These are phyloP conservation scores for Acheta domesticus DNA, from an alignment of 2,888 invertebrate genomes.

Conservation along the genomic window DNA sequence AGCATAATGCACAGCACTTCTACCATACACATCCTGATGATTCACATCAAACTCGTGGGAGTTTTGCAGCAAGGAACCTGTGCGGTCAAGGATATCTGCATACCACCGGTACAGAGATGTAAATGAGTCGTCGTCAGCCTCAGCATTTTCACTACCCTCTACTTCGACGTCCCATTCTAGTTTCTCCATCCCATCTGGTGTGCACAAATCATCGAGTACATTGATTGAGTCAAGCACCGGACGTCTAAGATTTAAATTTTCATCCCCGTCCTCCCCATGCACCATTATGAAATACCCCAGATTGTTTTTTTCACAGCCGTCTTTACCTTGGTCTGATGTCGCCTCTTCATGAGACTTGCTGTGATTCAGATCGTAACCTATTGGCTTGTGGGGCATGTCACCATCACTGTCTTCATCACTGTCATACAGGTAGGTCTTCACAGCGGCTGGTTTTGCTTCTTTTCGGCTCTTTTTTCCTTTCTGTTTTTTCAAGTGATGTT, in stretches of 20 bases:
- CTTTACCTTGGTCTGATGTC: conserved; percentile 22
- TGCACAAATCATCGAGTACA: conserved; percentile 47
- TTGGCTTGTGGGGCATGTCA: neutral
- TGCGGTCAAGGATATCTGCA: conserved; percentile 68
- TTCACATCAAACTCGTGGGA: conserved; percentile 52
- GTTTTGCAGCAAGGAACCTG: conserved; percentile 44
- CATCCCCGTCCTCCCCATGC: conserved; percentile 44
- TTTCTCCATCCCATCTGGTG: conserved; percentile 59
- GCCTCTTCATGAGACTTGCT: neutral
- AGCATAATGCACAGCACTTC: conserved; percentile 71
- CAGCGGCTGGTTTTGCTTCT: conserved; percentile 19
- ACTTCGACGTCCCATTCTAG: conserved; percentile 76
- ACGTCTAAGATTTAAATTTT: conserved; percentile 23
- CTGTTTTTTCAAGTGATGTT: conserved; percentile 28
- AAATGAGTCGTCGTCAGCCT: conserved; percentile 55
- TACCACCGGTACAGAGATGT: conserved; percentile 62
- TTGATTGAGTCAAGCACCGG: conserved; percentile 29
- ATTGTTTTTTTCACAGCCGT: conserved; percentile 43
- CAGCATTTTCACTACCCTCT: conserved; percentile 47
- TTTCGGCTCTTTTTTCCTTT: conserved; percentile 32
- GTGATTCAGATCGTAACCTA: neutral
- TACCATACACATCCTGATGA: conserved; percentile 60
- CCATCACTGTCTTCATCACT: neutral
- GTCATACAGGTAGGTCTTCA: neutral
- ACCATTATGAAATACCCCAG: conserved; percentile 52